Base-by-base conservation (phyloP, 2,797 vertebrate species). In the Falco novaeseelandiae region DNA sequence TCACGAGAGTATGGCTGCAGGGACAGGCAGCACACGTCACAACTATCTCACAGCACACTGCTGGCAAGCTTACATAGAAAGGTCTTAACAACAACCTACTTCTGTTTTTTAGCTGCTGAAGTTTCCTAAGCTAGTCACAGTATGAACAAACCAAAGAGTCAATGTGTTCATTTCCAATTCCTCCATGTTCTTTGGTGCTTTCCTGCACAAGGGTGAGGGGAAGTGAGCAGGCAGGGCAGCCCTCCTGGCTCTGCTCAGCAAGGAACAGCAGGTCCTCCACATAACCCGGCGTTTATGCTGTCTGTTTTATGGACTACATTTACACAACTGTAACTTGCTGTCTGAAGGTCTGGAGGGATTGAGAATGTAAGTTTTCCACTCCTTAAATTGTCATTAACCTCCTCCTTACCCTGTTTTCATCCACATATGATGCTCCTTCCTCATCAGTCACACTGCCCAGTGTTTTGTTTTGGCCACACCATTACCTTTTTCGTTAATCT, bases 231-330 rank as follows among this genome's bases (percentile, higher is more conserved):
- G 55, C 19, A 10, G 19, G 55, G 11, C 86, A 48, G 40, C 38
- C 25, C 22, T n/a, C 6, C 70, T 2, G 0, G 71, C 44, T 48
- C 73, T 19, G 48, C 59, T 23, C 34, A 44, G 27, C 5, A 32
- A 42, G 2, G 17, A 69, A 25, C 59, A 29, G 17, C 36, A 44
- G 44, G 17, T 49, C 21, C 61, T 71, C 44, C 3, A 6, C 48
- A 79, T 23, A 25, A 20, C 59, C 29, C 0, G 25, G 7, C 3
- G 8, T 1, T 44, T 0, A 0, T 12, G 34, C 40, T 38, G 34
- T 17, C 34, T 55, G 54, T 10, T 71, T 29, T 19, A 49, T 5
- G 14, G n/a, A 12, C 71, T 32, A 5, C 30, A 7, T 3, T n/a
- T 30, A 23, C 40, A 71, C 17, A 71, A 32, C 20, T 18, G 40